Base-by-base conservation (phyloP, 2,888 invertebrate genomes). In the Cheilosia vulpina region DNA sequence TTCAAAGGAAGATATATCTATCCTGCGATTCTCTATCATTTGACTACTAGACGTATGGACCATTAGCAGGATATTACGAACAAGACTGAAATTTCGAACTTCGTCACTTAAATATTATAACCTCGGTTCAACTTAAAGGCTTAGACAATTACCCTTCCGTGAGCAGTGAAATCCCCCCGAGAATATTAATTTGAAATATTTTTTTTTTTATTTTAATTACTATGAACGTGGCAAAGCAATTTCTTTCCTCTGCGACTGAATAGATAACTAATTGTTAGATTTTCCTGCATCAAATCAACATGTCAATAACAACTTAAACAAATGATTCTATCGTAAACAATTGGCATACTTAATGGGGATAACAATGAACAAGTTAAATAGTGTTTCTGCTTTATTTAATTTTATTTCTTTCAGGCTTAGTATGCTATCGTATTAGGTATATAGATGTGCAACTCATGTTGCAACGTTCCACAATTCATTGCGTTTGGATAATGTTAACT, bases 361-460 rank as follows among this genome's bases (percentile, higher is more conserved):
- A 45, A 66, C 79, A 66, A 63, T 68, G 21, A 68, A 52, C 11
- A 73, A 11, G 2, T 60, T 68, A 24, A 69, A 50, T 53, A 43
- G n/a, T 34, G 11, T 65, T 45, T 57, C 43, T 41, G 31, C 27
- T 43, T 68, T 31, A n/a, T 17, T 60, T 34, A 15, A 17, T 9
- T 4, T 63, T 58, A 15, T 31, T 1, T 4, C 34, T 57, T 52
- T 38, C 58, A 71, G 63, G 60, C 60, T 43, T 72, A 77, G 55
- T 83, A 72, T 77, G 62, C 78, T 78, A 62, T 71, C 66, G 82
- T 58, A 58, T 65, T 57, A 45, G 53, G 53, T 76, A 71, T 47
- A 38, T 45, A 24, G 50, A 43, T 47, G 50, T 43, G 60, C 55
- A 65, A 66, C 75, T 69, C 62, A 58, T 63, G 11, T 19, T 63